These are phyloP conservation scores for Acanthornis magna DNA, from an alignment of 2,797 vertebrate species.

Conservation along the genomic window DNA sequence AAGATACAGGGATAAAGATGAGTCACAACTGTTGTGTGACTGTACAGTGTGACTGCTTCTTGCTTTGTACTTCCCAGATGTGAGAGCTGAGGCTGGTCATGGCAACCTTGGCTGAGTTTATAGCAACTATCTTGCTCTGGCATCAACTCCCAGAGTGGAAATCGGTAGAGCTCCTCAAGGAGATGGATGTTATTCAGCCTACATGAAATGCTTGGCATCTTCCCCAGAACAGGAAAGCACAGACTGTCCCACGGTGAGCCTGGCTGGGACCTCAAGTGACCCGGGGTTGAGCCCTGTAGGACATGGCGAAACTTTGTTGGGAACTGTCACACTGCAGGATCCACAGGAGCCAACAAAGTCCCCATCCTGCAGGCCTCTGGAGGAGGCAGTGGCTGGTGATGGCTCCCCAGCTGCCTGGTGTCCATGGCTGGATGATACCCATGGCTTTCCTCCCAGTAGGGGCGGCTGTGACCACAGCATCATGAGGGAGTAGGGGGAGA, in stretches of 20 bases:
- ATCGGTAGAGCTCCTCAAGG: neutral
- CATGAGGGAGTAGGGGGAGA: neutral
- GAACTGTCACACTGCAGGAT: neutral
- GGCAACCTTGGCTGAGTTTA: neutral
- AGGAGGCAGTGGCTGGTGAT: neutral
- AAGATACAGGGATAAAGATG: neutral
- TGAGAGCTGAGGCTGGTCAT: neutral
- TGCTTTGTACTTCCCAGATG: rapidly evolving
- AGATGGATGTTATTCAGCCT: neutral
- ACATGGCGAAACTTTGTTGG: neutral
- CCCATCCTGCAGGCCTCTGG: rapidly evolving
- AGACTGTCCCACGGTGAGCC: neutral
- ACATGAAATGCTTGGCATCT: rapidly evolving
- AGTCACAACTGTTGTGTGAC: neutral
- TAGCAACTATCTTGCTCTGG: neutral
- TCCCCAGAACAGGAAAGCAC: neutral
- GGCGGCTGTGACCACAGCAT: neutral
- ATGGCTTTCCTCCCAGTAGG: rapidly evolving
- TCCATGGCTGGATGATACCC: neutral
- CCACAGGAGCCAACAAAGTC: neutral
- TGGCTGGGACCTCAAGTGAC: neutral
- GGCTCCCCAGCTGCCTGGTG: neutral
- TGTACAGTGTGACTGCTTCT: neutral
- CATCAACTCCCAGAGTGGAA: neutral
- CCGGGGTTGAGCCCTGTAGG: rapidly evolving